A percentile compares a stretch with the other conserved stretches of the same genome.
Conservation (phyloP, 53 echinoderm and acorn worm species). For the Mesocentrotus franciscanus region DNA sequence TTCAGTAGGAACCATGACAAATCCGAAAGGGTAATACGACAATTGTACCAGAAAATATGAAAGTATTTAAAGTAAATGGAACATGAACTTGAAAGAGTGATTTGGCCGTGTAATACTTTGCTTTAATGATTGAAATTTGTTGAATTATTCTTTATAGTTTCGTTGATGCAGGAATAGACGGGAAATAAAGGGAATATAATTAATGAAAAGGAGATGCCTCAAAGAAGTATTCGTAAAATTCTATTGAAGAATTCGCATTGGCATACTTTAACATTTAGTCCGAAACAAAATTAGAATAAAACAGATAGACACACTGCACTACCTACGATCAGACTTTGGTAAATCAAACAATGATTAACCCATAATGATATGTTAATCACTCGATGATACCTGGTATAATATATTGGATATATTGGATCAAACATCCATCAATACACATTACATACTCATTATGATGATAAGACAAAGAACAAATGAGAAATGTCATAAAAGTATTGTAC, state of each 20-base stretch:
- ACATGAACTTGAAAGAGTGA: too few relatives aligned
- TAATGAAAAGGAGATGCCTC: too few relatives aligned
- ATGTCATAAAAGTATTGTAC: constrained; percentile 8
- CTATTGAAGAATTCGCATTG: not conserved
- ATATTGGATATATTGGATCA: not conserved
- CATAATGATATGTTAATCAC: not conserved
- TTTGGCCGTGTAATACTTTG: too few relatives aligned
- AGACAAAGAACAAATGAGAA: not conserved
- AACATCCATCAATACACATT: not conserved
- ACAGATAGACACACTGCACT: not conserved
- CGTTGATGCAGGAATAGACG: too few relatives aligned
- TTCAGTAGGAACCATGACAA: not conserved
- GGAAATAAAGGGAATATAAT: too few relatives aligned
- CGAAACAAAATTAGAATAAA: not conserved
- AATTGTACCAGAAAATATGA: too few relatives aligned
- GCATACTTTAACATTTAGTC: not conserved
- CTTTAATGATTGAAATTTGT: too few relatives aligned
- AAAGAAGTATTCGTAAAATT: too few relatives aligned
- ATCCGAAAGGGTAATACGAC: not conserved
- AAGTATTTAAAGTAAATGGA: too few relatives aligned
- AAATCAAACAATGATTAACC: constrained; percentile 40
- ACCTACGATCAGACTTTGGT: constrained; percentile 16
- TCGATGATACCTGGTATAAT: not conserved
- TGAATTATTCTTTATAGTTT: too few relatives aligned
- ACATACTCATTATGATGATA: constrained; percentile 47